Evolutionary conservation across 2,113 vertebrate genomes (phyloP).

Genomic region (Grammomys surdaster): DNA sequence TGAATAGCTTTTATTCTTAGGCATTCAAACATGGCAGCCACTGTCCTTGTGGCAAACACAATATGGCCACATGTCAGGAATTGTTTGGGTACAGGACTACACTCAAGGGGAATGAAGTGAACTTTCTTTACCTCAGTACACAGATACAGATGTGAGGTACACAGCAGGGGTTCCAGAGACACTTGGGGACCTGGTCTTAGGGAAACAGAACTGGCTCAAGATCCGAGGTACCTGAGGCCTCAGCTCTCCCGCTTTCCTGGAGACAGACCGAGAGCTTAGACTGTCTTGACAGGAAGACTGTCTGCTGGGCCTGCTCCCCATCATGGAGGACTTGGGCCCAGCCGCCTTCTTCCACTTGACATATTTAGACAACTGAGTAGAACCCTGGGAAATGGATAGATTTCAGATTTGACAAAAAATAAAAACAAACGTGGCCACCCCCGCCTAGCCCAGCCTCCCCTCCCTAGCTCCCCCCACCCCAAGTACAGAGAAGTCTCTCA

Average conservation of each 20-base stretch:
- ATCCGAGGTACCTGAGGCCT: neutral
- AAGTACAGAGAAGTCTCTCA: neutral
- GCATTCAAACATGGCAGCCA: rapidly evolving
- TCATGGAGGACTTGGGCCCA: neutral
- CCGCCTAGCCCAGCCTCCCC: neutral
- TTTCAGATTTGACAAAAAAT: conserved; percentile 74
- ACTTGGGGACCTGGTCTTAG: neutral
- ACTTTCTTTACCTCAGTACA: neutral
- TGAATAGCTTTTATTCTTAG: neutral
- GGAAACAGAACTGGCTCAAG: too few relatives aligned
- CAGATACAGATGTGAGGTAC: neutral
- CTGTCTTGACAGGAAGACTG: too few relatives aligned
- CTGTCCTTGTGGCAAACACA: rapidly evolving
- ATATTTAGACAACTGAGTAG: conserved; percentile 52
- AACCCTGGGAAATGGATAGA: conserved; percentile 55
- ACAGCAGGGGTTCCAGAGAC: neutral
- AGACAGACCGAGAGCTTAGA: neutral
- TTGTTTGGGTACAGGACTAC: neutral
- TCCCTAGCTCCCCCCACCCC: neutral
- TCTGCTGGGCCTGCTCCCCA: neutral
- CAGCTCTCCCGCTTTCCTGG: neutral
- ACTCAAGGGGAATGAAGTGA: neutral
- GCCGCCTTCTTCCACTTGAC: neutral
- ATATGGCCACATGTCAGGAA: rapidly evolving
- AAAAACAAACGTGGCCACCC: conserved; percentile 67